Evolutionary conservation across 1,140 invertebrate species (phyloP), one percentile per base, ranked within the genome.

Genomic region (Dermatophagoides farinae): DNA sequence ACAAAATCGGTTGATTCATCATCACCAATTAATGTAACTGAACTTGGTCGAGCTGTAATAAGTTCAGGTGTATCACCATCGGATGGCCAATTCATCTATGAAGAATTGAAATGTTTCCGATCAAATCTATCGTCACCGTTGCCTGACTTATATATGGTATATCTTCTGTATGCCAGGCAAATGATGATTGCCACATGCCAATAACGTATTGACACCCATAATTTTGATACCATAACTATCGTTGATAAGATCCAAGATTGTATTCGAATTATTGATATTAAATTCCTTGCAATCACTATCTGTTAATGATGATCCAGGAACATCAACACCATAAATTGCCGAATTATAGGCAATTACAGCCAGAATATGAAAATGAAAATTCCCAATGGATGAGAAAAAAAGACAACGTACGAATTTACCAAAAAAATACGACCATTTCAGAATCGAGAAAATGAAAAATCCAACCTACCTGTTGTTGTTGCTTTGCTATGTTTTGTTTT

Each of bases 131-230:
- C n/a, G n/a, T n/a, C 91, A 0, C 73, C 97, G 10, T 89, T 96
- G 68, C 88, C 83, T 65, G 92, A 98, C 69, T 76, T 98, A 0
- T 93, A 98, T 73, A 78, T 97, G 39, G 80, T 97, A 97, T 97
- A 68, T 99, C 96, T 74, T 99, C 96, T 0, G 91, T 97, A 68
- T 99, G 95, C 95, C 95, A 99, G 0, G 92, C 88, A 75, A 99
- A 99, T 0, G 90, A 95, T 0, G 91, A 96, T 72, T 97, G 98
- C 91, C 92, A 99, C 92, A 97, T 98, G 14, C 96, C 96, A 75
- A 99, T 0, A 92, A 89, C 0, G 95, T 98, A 71, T 97, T 98
- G 0, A 99, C 96, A 11, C 95, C 95, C 68, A 92, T 86, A 51
- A 98, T 97, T 64, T 87, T 85, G 49, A 95, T 91, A 1, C 89